Evolutionary conservation across 2,888 invertebrate species (phyloP).

Genomic region (Lucinisca nassula): DNA sequence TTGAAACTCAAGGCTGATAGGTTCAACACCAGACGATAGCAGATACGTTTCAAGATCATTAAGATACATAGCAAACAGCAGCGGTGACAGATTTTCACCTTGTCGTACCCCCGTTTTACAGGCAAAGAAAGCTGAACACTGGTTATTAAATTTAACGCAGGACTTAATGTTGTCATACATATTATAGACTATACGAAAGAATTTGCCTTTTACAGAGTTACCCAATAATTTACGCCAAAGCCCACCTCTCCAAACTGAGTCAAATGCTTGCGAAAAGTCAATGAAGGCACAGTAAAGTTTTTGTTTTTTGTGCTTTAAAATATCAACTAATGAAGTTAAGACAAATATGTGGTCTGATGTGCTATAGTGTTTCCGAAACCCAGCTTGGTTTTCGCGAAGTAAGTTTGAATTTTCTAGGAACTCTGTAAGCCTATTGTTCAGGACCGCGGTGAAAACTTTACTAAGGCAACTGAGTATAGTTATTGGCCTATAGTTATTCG

Average conservation of each 20-base stretch:
- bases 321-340: not conserved
- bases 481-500: not conserved
- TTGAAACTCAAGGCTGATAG: not conserved
- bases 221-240: slow-evolving; percentile 19
- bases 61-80: slow-evolving; percentile 10
- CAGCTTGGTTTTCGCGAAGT: not conserved
- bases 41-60: slow-evolving; percentile 33
- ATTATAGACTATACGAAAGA: not conserved
- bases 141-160: not conserved
- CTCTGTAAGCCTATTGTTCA: slow-evolving; percentile 1
- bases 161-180: not conserved
- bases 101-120: slow-evolving; percentile 34
- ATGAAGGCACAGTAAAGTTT: not conserved
- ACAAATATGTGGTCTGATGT: slow-evolving; percentile 38
- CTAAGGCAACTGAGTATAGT: slow-evolving; percentile 18
- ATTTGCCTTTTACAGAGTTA: not conserved
- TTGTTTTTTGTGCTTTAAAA: not conserved
- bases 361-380: not conserved
- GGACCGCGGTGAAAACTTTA: slow-evolving; percentile 19
- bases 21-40: not conserved
- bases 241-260: not conserved
- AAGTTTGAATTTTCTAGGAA: slow-evolving; percentile 6
- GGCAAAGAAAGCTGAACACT: not conserved
- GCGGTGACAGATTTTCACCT: not conserved
- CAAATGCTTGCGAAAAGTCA: not conserved